A percentile compares a stretch with the other conserved stretches of the same genome.
phyloP scores from a whole-genome alignment of 1,140 invertebrate genomes.

The Drosophila insularis region DNA sequence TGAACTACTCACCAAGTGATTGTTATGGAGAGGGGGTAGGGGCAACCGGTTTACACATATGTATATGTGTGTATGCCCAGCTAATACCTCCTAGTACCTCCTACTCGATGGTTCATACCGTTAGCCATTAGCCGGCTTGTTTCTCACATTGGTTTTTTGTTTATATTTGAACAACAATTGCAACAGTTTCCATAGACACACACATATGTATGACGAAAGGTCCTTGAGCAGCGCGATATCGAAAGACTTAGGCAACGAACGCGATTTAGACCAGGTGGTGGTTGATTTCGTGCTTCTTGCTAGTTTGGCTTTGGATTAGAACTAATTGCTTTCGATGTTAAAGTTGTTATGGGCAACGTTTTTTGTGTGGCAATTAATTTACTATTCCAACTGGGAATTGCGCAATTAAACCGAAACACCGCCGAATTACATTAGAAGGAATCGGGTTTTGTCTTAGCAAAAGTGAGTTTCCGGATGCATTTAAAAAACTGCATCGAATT shows the following conservation, averaged over 20 bases:
- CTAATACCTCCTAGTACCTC: slow-evolving; percentile 25
- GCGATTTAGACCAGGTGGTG: slow-evolving; percentile 21
- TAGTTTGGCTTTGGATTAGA: slow-evolving; percentile 24
- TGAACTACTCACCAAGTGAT: slow-evolving; percentile 9
- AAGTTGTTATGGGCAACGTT: slow-evolving; percentile 20
- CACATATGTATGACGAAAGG: slow-evolving; percentile 31
- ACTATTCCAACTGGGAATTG: not conserved
- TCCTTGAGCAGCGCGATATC: slow-evolving; percentile 56
- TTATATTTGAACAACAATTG: slow-evolving; percentile 79
- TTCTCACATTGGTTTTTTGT: slow-evolving; percentile 55
- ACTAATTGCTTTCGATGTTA: slow-evolving; percentile 39
- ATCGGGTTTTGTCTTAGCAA: no score
- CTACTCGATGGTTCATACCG: slow-evolving; percentile 31
- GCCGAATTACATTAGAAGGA: not conserved
- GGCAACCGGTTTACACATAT: slow-evolving; percentile 64
- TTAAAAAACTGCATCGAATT: no score
- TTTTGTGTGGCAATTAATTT: not conserved
- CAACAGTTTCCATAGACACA: slow-evolving; percentile 76
- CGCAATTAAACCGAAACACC: not conserved
- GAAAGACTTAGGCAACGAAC: slow-evolving; percentile 76
- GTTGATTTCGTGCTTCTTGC: slow-evolving; percentile 29
- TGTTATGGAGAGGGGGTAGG: not conserved
- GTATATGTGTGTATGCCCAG: not conserved
- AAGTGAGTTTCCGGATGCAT: not conserved
- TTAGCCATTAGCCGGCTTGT: slow-evolving; percentile 56